These are phyloP conservation scores for Serilophus lunatus DNA, from an alignment of 2,113 vertebrate genomes.

Conservation along the genomic window DNA sequence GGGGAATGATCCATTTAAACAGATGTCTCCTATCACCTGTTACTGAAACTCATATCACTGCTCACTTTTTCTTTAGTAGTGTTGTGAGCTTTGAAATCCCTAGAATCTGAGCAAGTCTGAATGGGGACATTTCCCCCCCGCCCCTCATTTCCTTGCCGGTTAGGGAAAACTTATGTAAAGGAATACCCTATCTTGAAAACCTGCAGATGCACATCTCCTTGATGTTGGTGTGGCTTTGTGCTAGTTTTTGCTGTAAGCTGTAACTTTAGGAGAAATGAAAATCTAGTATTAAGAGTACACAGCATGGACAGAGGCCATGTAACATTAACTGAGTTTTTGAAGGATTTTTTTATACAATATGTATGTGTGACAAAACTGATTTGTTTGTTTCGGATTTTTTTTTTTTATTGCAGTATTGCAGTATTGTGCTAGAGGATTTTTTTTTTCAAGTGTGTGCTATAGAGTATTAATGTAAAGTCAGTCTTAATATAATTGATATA, in stretches of 20 bases:
- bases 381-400: neutral
- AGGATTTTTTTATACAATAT: neutral
- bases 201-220: neutral
- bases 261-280: neutral
- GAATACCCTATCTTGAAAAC: neutral
- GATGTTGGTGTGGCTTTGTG: neutral
- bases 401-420: neutral
- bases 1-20: slow-evolving; percentile 7
- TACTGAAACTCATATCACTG: neutral
- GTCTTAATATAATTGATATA: neutral
- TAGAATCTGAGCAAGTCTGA: neutral
- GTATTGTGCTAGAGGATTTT: neutral
- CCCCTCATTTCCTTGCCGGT: neutral
- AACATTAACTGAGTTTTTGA: neutral
- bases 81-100: neutral
- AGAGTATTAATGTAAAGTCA: neutral
- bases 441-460: neutral
- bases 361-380: neutral
- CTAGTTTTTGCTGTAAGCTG: neutral
- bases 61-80: neutral
- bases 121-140: too few relatives aligned
- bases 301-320: neutral
- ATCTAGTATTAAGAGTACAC: neutral
- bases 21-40: neutral
- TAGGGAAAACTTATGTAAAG: neutral